Evolutionary conservation across 2,113 vertebrate genomes (phyloP), one percentile per base, ranked within the genome.

Genomic region (Suncus etruscus): DNA sequence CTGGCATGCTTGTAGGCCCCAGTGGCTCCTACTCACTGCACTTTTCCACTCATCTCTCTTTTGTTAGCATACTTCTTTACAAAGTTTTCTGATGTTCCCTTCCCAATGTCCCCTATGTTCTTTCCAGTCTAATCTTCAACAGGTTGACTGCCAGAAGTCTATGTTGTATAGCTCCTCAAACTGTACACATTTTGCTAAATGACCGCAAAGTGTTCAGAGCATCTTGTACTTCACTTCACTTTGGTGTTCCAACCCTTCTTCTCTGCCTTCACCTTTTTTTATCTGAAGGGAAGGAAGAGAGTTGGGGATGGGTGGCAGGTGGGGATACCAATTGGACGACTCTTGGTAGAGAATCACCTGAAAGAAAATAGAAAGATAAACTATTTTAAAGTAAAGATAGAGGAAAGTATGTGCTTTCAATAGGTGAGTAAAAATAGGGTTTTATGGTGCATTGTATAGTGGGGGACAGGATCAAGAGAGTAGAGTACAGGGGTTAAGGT

Each of bases 1-100:
- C 22, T 8, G 45, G 8, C 1, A 1, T 39, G 12, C 4, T 29
- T 22, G 1, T 63, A 29, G 1, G 20, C 24, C 20, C 3, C 18
- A 1, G 39, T 39, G 76, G 6, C 3, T 0, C 3, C 14, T 79
- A 51, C 22, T 39, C 27, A 3, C 4, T 7, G 39, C 5, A 39
- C 29, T 18, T 50, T 24, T 20, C 1, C 29, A 0, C 8, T 45
- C 11, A 6, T 2, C n/a, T 80, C 50, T 6, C 86, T 25, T 24
- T 11, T 22, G 0, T 3, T 8, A n/a, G 9, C 11, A 3, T 50
- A 25, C 47, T 73, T 68, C 66, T n/a, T 68, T 18, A 12, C 20
- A 31, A 32, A 65, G 16, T 74, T 51, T 11, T 11, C 31, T 65
- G 51, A 0, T 20, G 1, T 20, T 31, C 32, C 29, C 32, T 50